Base-by-base conservation (phyloP, 1,140 invertebrate species). In the Drosophila arizonae region DNA sequence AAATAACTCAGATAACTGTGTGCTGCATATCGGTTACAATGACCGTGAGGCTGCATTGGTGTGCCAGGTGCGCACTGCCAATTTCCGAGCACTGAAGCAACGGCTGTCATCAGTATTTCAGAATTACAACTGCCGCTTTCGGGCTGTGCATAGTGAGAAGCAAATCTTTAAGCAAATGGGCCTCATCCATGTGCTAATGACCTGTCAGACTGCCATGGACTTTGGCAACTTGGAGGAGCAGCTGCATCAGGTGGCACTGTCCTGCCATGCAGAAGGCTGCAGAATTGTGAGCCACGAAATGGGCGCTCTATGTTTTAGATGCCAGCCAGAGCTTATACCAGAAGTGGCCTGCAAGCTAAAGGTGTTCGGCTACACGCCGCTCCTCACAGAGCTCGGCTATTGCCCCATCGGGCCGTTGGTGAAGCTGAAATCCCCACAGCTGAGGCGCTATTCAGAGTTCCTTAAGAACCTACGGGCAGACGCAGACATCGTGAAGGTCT, bases 401-500 rank as follows among this genome's bases (percentile, higher is more conserved):
- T 66, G 55, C 21, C 41, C 80, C 0, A 73, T 45, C 1, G 72
- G 73, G 26, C 39, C 48, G n/a, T 17, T 72, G n/a, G 57, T 76
- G 1, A 41, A 56, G 6, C 26, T 85, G 6, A 13, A 51, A 0
- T 41, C n/a, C 17, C 41, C 51, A 5, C 65, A 79, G 28, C 41
- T 67, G 39, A 45, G 39, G 15, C 43, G 55, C 11, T 77, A 79
- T 65, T n/a, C 46, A 36, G 50, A 75, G 13, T 88, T 87, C 41
- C 43, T 77, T 9, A 57, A 48, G n/a, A 21, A 21, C 10, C 33
- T 88, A 5, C 30, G 63, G 13, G 30, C 57, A 30, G 65, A 76
- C 52, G 36, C 36, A 17, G 84, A 84, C 48, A 46, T 90, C 15
- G 71, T 84, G 3, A 77, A 76, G 24, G 54, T 90, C 54, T 90